These are phyloP conservation scores for Pseudotriccus pelzelni DNA, from an alignment of 2,797 vertebrate genomes.

Conservation along the genomic window DNA sequence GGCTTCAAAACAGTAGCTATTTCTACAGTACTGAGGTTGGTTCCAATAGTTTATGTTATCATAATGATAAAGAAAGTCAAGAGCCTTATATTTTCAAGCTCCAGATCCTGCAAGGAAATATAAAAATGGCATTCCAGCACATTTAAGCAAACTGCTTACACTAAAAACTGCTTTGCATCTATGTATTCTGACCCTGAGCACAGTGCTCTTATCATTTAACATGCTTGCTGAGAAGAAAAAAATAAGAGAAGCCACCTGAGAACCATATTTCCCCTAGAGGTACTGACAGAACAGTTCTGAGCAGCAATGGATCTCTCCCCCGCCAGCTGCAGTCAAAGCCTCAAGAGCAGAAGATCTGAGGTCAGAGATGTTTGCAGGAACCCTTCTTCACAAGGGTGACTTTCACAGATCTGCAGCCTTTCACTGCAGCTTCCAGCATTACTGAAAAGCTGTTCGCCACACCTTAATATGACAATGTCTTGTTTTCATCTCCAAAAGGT, in stretches of 20 bases:
- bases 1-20: not conserved
- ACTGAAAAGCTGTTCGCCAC: not conserved
- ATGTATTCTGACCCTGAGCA: not conserved
- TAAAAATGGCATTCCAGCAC: not conserved
- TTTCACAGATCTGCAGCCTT: not conserved
- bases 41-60: not conserved
- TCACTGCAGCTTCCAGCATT: not conserved
- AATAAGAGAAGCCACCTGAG: not conserved
- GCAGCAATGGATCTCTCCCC: not conserved
- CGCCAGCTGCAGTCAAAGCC: not conserved
- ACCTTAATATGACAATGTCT: not conserved
- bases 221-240: accelerated
- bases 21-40: not conserved
- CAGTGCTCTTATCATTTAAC: not conserved
- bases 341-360: not conserved
- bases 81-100: not conserved
- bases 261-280: not conserved
- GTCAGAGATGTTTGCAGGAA: not conserved
- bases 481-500: not conserved
- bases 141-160: not conserved
- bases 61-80: not conserved
- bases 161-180: not conserved
- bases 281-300: not conserved
- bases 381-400: not conserved
- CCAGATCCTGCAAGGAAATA: not conserved